These are phyloP conservation scores for Dasypolia templi DNA, from an alignment of 2,888 invertebrate genomes.

Conservation along the genomic window DNA sequence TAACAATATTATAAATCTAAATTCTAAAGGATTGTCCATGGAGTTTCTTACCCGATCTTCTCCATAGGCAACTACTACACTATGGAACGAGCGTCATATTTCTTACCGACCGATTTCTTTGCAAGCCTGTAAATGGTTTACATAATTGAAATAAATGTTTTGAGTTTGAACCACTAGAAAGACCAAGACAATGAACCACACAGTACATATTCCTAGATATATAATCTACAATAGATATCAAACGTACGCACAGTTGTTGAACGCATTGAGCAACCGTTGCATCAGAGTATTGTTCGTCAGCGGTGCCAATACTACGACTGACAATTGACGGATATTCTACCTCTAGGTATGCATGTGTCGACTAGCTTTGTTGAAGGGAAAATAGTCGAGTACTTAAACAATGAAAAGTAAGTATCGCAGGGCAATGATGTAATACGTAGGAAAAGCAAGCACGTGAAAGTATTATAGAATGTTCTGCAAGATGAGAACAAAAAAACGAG, in stretches of 20 bases:
- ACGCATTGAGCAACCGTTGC: slow-evolving; percentile 55
- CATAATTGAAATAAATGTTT: neutral
- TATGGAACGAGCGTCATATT: too few relatives aligned
- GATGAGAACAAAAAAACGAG: neutral
- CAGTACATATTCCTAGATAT: neutral
- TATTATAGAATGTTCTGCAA: neutral
- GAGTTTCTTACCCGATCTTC: too few relatives aligned
- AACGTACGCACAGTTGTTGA: slow-evolving; percentile 12
- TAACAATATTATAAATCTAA: too few relatives aligned
- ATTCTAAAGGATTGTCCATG: too few relatives aligned
- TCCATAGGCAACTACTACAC: too few relatives aligned
- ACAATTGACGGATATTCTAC: slow-evolving; percentile 41
- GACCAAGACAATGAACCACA: neutral
- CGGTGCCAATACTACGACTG: slow-evolving; percentile 25
- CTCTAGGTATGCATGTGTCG: neutral
- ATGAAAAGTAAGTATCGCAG: neutral
- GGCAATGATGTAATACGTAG: too few relatives aligned
- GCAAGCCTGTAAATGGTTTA: too few relatives aligned
- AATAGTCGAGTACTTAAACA: slow-evolving; percentile 1
- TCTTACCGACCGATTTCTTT: too few relatives aligned
- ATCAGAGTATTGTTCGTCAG: slow-evolving; percentile 45
- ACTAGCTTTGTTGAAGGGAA: slow-evolving; percentile 1
- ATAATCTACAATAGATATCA: slow-evolving; percentile 25
- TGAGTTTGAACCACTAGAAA: neutral
- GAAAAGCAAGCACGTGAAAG: neutral